Evolutionary conservation across 2,113 vertebrate genomes (phyloP).

Genomic region (Cryptotis parvus): DNA sequence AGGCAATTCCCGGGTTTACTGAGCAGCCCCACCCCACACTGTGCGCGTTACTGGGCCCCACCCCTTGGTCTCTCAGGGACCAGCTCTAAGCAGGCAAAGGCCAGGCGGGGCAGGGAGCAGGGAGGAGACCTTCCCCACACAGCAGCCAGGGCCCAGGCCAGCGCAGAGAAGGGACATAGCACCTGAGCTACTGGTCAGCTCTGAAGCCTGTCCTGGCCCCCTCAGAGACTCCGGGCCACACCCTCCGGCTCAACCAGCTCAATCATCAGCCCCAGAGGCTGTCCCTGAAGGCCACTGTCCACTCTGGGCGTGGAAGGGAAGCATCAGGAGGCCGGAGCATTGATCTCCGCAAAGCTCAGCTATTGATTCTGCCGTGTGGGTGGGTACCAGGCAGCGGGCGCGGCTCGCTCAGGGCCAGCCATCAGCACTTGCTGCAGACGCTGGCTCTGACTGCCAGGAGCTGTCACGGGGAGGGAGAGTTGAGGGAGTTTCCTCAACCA

Average conservation of each 20-base stretch:
- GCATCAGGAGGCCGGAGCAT: not conserved
- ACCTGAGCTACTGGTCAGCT: not conserved
- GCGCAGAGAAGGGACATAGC: accelerated
- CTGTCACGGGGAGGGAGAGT: no score
- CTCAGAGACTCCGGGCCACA: no score
- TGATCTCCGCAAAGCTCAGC: conserved; percentile 54
- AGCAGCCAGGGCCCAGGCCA: not conserved
- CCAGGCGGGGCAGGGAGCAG: not conserved
- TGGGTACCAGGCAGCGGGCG: not conserved
- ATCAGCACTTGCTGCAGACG: conserved; percentile 16
- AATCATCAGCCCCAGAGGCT: no score
- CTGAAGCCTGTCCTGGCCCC: not conserved
- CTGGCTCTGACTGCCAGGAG: not conserved
- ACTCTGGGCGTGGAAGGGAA: not conserved
- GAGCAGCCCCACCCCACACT: not conserved
- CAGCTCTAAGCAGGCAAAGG: not conserved
- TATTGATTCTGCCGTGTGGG: conserved; percentile 54
- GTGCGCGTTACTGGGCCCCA: no score
- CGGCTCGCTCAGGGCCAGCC: not conserved
- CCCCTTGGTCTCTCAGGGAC: no score
- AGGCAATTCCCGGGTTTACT: not conserved
- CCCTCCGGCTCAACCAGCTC: no score
- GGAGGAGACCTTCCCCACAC: not conserved
- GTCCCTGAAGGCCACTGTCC: not conserved
- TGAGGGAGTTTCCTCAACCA: not conserved